Base-by-base conservation (phyloP, 2,888 invertebrate genomes). In the Bhutanitis thaidina region DNA sequence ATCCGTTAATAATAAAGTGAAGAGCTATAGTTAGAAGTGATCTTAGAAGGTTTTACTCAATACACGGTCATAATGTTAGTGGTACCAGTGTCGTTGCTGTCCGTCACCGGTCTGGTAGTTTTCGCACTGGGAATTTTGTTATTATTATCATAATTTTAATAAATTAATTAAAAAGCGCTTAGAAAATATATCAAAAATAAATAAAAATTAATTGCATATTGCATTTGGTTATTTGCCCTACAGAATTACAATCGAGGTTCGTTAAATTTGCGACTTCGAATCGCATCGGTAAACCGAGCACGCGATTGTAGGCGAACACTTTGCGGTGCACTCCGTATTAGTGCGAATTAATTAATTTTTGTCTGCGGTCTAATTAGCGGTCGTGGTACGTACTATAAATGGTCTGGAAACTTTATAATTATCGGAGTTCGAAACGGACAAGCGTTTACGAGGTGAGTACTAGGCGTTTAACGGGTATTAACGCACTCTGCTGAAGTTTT, bases 291-390 rank as follows among this genome's bases (percentile, higher is more conserved):
- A 8, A n/a, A 27, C 13, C 39, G 25, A 25, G 32, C 43, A 13
- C 47, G 41, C 46, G 43, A 39, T 35, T 36, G 45, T 38, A 40
- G 30, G 40, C 47, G 41, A 47, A 44, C 49, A 49, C 43, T 49
- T 49, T 54, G 55, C 48, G 53, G 55, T 45, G 52, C 45, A 39
- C 48, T 29, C 20, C 25, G 48, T 54, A 53, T 55, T 57, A 52
- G 53, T 55, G 49, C 27, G 49, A 49, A 57, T 57, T 53, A 57
- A 55, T 57, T 55, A 57, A 54, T 57, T 57, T 55, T 57, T 57
- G 54, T 57, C 57, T 57, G 57, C 45, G 57, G 57, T 54, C 49
- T 52, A 55, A 57, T 57, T 57, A 54, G 53, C 48, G 55, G 57
- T 39, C 43, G 49, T 39, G 52, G 52, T 48, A 49, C 45, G 45